A percentile compares a stretch with the other conserved stretches of the same genome.
Evolutionary conservation across 2,113 vertebrate species (phyloP).

Genomic region (Psettodes erumei): DNA sequence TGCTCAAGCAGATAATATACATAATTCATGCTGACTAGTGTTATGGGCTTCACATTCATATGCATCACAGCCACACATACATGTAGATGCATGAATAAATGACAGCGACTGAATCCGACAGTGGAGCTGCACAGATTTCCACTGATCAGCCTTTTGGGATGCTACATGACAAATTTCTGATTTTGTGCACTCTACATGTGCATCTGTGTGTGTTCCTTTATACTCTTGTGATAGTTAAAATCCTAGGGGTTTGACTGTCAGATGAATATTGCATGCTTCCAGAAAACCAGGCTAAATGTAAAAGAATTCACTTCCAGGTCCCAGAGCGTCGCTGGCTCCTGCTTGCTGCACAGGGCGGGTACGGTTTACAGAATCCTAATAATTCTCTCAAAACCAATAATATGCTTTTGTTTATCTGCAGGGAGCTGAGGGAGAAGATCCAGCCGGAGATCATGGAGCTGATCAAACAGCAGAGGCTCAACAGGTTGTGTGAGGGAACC

Average conservation of each 20-base stretch:
- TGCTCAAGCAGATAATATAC: slow-evolving; percentile 48
- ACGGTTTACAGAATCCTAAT: neutral
- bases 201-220: neutral
- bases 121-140: slow-evolving; percentile 25
- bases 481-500: slow-evolving; percentile 97
- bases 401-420: slow-evolving; percentile 59
- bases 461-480: slow-evolving; percentile 98
- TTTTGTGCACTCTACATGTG: slow-evolving; percentile 1
- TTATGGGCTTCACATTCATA: slow-evolving; percentile 49
- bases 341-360: neutral
- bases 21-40: slow-evolving; percentile 72
- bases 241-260: slow-evolving; percentile 2
- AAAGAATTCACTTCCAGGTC: slow-evolving; percentile 8
- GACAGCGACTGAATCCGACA: slow-evolving; percentile 18
- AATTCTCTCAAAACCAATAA: neutral
- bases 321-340: neutral
- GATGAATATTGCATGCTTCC: slow-evolving; percentile 1
- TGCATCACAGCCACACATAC: slow-evolving; percentile 38
- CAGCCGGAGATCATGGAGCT: slow-evolving; percentile 99
- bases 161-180: slow-evolving; percentile 9
- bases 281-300: slow-evolving; percentile 1
- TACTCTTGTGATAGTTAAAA: slow-evolving; percentile 15
- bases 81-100: slow-evolving; percentile 54
- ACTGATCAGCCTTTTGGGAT: slow-evolving; percentile 28
- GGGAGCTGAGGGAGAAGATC: slow-evolving; percentile 99